Percentiles rank a stretch among this genome's conserved stretches.
These are phyloP conservation scores for Epizoanthus fatuus DNA, from an alignment of 92 coral and sea anemone species.

Conservation along the genomic window DNA sequence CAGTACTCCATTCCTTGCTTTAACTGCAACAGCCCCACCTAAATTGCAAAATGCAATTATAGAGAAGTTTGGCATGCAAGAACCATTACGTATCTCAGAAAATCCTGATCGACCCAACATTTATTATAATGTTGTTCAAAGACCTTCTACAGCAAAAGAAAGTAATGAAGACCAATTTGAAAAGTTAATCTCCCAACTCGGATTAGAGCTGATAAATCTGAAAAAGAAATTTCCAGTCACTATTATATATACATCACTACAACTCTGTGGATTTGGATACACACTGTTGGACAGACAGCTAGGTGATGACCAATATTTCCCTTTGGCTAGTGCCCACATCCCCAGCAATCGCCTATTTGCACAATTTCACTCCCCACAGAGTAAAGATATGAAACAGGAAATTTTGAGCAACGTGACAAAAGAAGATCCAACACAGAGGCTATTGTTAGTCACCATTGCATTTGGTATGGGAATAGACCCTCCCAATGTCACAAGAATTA, in stretches of 20 bases:
- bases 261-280: constrained; percentile 36
- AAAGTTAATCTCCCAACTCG: neutral
- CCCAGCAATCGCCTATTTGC: constrained; percentile 36
- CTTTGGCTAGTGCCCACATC: constrained; percentile 1
- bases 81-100: constrained; percentile 35
- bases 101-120: constrained; percentile 41
- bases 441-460: constrained; percentile 42
- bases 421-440: neutral
- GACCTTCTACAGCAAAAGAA: constrained; percentile 16
- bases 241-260: constrained; percentile 4
- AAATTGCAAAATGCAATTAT: constrained; percentile 40
- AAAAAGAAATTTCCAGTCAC: constrained; percentile 31
- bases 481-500: constrained; percentile 17
- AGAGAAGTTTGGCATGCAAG: constrained; percentile 46
- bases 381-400: constrained; percentile 19
- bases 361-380: constrained; percentile 31
- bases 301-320: constrained; percentile 36
- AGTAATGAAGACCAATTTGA: constrained; percentile 36
- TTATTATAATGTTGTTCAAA: constrained; percentile 25
- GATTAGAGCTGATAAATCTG: constrained; percentile 10
- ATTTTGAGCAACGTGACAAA: neutral
- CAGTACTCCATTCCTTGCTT: constrained; percentile 28
- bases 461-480: constrained; percentile 45
- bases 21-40: constrained; percentile 45
- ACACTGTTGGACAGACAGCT: neutral